phyloP scores from a whole-genome alignment of 1,140 invertebrate genomes.

The Ceratosolen solmsi region DNA sequence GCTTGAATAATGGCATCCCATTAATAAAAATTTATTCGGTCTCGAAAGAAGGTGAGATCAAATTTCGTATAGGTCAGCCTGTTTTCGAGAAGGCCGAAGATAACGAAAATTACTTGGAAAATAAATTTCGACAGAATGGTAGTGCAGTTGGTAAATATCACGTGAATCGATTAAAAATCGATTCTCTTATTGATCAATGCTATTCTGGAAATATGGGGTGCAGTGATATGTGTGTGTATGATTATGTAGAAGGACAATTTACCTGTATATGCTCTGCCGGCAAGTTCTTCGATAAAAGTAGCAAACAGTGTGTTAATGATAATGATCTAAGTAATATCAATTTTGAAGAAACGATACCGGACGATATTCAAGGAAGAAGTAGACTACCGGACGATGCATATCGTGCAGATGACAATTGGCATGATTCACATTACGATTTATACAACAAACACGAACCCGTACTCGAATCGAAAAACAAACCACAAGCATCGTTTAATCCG shows the following conservation, averaged over 20 bases:
- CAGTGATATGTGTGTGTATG: slow-evolving; percentile 83
- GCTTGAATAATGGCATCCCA: slow-evolving; percentile 65
- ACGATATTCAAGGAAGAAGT: slow-evolving; percentile 66
- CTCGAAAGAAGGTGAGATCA: slow-evolving; percentile 66
- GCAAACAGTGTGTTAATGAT: slow-evolving; percentile 69
- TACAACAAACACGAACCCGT: not conserved
- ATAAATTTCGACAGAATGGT: slow-evolving; percentile 59
- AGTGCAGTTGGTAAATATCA: slow-evolving; percentile 65
- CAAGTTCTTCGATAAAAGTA: slow-evolving; percentile 70
- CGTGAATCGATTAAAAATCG: slow-evolving; percentile 60
- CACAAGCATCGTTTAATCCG: slow-evolving; percentile 55
- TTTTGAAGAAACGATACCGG: slow-evolving; percentile 52
- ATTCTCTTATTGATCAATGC: slow-evolving; percentile 81
- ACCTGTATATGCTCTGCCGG: slow-evolving; percentile 81
- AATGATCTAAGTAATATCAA: slow-evolving; percentile 62
- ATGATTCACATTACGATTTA: slow-evolving; percentile 45
- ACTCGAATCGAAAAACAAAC: slow-evolving; percentile 32
- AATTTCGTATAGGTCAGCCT: slow-evolving; percentile 67
- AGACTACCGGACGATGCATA: slow-evolving; percentile 68
- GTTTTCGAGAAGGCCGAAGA: slow-evolving; percentile 58
- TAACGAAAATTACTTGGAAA: slow-evolving; percentile 63
- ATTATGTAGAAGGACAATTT: slow-evolving; percentile 77
- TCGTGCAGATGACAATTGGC: slow-evolving; percentile 57
- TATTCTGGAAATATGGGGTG: slow-evolving; percentile 83
- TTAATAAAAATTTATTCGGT: slow-evolving; percentile 79